Conservation (phyloP, 2,888 invertebrate genomes). For the Pandemis corylana region DNA sequence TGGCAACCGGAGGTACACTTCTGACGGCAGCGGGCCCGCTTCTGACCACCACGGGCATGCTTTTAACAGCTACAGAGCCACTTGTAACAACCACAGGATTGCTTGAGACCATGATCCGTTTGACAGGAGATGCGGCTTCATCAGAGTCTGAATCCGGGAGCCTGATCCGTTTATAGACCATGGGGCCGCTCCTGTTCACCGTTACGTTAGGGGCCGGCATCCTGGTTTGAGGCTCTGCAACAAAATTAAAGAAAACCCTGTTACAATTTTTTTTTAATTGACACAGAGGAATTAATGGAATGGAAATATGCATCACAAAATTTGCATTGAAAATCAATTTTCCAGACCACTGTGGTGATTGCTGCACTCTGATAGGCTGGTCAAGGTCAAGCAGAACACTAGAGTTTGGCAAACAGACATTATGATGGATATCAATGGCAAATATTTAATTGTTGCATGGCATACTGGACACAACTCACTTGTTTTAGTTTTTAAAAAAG, state of each 20-base stretch:
- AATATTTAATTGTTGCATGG: too few relatives aligned
- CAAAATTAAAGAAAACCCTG: not conserved
- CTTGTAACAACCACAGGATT: conserved; percentile 16
- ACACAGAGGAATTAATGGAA: too few relatives aligned
- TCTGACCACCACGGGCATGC: not conserved
- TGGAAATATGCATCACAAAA: too few relatives aligned
- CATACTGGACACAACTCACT: too few relatives aligned
- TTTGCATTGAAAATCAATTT: too few relatives aligned
- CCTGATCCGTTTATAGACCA: conserved; percentile 76
- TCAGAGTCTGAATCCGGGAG: conserved; percentile 84
- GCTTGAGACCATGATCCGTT: conserved; percentile 49
- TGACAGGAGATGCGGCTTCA: conserved; percentile 66
- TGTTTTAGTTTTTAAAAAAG: too few relatives aligned
- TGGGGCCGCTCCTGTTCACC: conserved; percentile 59
- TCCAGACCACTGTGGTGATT: too few relatives aligned
- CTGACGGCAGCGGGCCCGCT: conserved; percentile 8
- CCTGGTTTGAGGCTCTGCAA: conserved; percentile 59
- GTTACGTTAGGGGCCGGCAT: conserved; percentile 67
- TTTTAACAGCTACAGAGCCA: not conserved
- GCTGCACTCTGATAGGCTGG: too few relatives aligned
- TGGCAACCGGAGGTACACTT: conserved; percentile 6
- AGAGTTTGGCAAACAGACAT: too few relatives aligned
- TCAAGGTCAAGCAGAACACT: too few relatives aligned
- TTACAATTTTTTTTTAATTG: not conserved
- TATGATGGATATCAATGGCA: too few relatives aligned